phyloP scores from a whole-genome alignment of 2,113 vertebrate species.

The Zosterops hypoxanthus region DNA sequence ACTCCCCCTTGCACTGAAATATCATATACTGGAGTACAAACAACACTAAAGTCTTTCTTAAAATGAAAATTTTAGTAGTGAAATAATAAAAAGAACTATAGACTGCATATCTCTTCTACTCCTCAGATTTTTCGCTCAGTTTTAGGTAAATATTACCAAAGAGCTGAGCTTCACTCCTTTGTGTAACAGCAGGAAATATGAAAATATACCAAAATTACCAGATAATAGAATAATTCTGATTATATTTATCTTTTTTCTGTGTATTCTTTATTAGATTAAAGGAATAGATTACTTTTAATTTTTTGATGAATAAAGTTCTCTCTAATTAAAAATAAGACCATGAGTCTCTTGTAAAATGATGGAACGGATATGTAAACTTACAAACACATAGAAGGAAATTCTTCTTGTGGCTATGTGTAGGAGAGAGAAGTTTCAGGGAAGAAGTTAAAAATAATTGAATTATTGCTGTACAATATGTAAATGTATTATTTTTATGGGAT shows the following conservation, averaged over 20 bases:
- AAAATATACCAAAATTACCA: neutral
- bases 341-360: neutral
- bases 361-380: neutral
- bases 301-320: neutral
- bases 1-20: neutral
- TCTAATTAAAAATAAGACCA: neutral
- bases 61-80: neutral
- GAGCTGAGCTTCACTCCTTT: neutral
- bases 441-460: neutral
- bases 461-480: neutral
- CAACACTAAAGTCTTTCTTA: neutral
- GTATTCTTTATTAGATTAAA: neutral
- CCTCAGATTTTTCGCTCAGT: neutral
- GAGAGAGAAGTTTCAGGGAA: neutral
- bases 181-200: neutral
- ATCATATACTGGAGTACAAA: neutral
- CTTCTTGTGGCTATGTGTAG: neutral
- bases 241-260: neutral
- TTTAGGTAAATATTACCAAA: neutral
- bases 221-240: neutral
- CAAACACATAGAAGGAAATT: neutral
- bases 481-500: neutral
- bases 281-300: neutral
- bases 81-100: neutral
- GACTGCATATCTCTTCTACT: neutral